Percentiles rank a stretch among this genome's conserved stretches.
Conservation (phyloP, 2,113 vertebrate species). For the Gallinago paraguaiae region DNA sequence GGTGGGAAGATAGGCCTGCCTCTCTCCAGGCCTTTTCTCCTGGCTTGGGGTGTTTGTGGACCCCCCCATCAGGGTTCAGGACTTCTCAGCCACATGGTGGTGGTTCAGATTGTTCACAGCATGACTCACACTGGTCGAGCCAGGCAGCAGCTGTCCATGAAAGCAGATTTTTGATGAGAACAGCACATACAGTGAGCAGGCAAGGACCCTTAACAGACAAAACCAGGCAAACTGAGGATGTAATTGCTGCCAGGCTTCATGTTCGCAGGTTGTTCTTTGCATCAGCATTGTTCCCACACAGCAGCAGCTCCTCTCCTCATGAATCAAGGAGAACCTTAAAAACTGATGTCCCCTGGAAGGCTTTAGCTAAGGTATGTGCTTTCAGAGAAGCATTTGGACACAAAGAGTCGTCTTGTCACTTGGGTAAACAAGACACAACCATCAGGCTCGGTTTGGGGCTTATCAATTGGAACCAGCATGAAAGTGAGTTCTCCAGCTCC, state of each 20-base stretch:
- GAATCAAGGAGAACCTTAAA: background rate
- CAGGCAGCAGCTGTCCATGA: background rate
- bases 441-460: background rate
- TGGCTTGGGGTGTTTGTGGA: background rate
- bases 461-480: slow-evolving; percentile 47
- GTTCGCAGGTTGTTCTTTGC: background rate
- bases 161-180: background rate
- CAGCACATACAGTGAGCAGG: background rate
- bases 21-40: background rate
- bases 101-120: background rate
- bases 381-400: background rate
- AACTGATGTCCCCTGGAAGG: background rate
- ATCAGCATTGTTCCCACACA: fast-evolving
- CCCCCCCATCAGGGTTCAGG: background rate
- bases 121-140: fast-evolving
- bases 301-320: background rate
- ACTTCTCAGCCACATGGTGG: fast-evolving
- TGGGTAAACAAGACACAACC: background rate
- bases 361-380: background rate
- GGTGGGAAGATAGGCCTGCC: background rate
- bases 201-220: background rate
- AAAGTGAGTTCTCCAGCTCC: slow-evolving; percentile 26
- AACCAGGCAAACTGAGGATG: background rate
- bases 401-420: background rate
- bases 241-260: background rate